These are phyloP conservation scores for Onychostruthus taczanowskii DNA, from an alignment of 2,113 vertebrate genomes.

Conservation along the genomic window DNA sequence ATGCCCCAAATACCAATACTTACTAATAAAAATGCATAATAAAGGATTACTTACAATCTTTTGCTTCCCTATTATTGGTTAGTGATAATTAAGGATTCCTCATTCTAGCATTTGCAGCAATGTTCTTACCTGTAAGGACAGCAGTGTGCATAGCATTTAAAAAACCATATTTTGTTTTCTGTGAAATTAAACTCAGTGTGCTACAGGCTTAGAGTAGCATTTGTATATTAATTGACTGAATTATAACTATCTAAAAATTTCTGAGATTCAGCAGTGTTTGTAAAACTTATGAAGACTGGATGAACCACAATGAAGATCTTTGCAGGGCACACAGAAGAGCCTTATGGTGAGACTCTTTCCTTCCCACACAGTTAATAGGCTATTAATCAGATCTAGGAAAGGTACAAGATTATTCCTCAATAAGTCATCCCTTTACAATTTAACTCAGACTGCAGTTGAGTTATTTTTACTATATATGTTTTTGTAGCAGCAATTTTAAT, in stretches of 20 bases:
- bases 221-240: not conserved
- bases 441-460: not conserved
- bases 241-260: not conserved
- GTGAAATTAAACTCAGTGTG: not conserved
- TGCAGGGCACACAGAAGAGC: not conserved
- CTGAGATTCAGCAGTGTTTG: not conserved
- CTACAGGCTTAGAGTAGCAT: not conserved
- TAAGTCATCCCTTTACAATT: not conserved
- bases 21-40: slow-evolving; percentile 47
- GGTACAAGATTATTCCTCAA: not conserved
- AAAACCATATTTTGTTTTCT: not conserved
- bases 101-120: not conserved
- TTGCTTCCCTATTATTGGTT: slow-evolving; percentile 43
- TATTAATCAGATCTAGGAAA: not conserved
- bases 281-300: not conserved
- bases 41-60: slow-evolving; percentile 42
- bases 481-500: not conserved
- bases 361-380: not conserved
- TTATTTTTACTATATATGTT: not conserved
- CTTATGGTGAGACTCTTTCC: not conserved
- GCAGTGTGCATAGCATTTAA: not conserved
- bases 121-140: not conserved
- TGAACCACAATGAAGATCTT: not conserved
- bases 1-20: slow-evolving; percentile 49
- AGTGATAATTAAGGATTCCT: not conserved